Percentiles rank a stretch among this genome's conserved stretches.
These are phyloP conservation scores for Polylopha cassiicola DNA, from an alignment of 2,888 invertebrate species.

Conservation along the genomic window DNA sequence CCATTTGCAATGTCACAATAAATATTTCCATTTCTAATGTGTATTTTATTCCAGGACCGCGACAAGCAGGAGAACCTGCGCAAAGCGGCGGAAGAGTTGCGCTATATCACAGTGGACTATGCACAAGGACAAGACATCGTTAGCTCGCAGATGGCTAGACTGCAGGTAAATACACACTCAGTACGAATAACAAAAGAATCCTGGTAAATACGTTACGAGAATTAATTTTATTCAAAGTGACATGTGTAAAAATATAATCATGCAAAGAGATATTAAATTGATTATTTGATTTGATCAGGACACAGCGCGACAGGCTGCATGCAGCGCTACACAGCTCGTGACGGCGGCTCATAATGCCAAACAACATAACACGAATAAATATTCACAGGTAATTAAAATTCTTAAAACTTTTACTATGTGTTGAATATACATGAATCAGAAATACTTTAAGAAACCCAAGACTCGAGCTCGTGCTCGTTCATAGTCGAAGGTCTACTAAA, in stretches of 20 bases:
- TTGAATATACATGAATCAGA: neutral
- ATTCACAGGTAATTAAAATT: conserved; percentile 55
- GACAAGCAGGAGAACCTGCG: conserved; percentile 89
- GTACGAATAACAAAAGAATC: neutral
- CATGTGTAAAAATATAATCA: neutral
- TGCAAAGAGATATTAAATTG: neutral
- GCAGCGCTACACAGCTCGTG: conserved; percentile 93
- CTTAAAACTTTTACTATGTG: neutral
- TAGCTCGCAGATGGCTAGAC: conserved; percentile 77
- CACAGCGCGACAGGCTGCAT: conserved; percentile 90
- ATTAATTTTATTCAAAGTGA: neutral
- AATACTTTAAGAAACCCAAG: neutral
- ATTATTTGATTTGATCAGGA: conserved; percentile 53
- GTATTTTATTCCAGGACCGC: conserved; percentile 81
- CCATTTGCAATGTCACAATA: too few species aligned
- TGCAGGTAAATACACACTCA: conserved; percentile 54
- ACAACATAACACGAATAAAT: conserved; percentile 83
- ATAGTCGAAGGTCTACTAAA: neutral
- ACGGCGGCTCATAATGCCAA: conserved; percentile 91
- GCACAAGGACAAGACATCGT: conserved; percentile 83
- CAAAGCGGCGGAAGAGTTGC: conserved; percentile 94
- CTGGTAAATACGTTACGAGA: neutral
- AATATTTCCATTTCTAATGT: too few species aligned
- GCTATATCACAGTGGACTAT: conserved; percentile 92
- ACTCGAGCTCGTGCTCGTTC: neutral